Conservation (phyloP, 2,888 invertebrate genomes). For the Pristionchus japonicus region DNA sequence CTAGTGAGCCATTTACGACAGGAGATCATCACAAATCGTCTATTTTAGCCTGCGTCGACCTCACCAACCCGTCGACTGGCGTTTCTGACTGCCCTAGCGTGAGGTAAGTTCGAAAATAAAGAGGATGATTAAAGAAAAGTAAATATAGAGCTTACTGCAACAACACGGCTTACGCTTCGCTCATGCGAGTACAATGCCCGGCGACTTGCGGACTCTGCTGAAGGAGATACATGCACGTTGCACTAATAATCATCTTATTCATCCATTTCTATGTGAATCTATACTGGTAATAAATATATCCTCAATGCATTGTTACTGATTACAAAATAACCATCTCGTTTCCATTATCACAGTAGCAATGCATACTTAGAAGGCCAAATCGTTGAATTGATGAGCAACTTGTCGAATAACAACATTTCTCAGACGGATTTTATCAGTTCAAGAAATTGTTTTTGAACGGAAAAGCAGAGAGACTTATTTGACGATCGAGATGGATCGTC, state of each 20-base stretch:
- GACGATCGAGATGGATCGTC: not conserved
- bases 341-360: too few relatives aligned
- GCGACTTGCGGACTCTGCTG: not conserved
- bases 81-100: not conserved
- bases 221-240: not conserved
- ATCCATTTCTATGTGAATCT: not conserved
- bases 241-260: not conserved
- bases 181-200: not conserved
- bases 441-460: too few relatives aligned
- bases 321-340: too few relatives aligned
- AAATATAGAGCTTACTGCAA: not conserved
- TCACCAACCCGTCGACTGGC: not conserved
- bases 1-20: not conserved
- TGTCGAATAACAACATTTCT: too few relatives aligned
- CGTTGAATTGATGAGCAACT: too few relatives aligned
- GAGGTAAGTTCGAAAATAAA: not conserved
- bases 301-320: too few relatives aligned
- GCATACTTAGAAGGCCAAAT: too few relatives aligned
- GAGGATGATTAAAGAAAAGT: too few relatives aligned
- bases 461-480: too few relatives aligned
- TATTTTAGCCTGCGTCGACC: conserved; percentile 16
- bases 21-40: too few relatives aligned
- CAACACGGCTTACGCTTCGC: not conserved
- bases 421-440: too few relatives aligned
- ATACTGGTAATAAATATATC: too few relatives aligned